Evolutionary conservation across 1,140 invertebrate species (phyloP).

Genomic region (Lordiphosa mommai): DNA sequence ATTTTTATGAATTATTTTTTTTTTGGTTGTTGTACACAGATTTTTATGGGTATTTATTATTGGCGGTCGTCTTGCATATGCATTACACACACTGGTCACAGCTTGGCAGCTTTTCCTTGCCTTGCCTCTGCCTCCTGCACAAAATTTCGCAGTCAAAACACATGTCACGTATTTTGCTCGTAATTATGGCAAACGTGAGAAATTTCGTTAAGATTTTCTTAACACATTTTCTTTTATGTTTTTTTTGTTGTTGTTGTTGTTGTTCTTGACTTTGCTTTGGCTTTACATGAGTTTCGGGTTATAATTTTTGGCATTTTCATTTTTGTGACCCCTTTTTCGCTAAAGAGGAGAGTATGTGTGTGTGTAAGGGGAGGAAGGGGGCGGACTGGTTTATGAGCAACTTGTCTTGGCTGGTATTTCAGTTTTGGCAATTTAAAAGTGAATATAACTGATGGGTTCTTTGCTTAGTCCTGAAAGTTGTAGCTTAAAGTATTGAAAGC

Average conservation of each 20-base stretch:
- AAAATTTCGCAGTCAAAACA: constrained; percentile 71
- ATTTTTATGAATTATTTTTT: constrained; percentile 66
- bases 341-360: not conserved
- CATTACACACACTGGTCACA: constrained; percentile 21
- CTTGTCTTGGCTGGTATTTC: too few relatives aligned
- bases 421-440: too few relatives aligned
- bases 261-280: not conserved
- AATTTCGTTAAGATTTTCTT: constrained; percentile 78
- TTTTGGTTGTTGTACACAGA: constrained; percentile 38
- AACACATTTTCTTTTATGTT: constrained; percentile 51
- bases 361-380: too few relatives aligned
- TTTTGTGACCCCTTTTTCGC: constrained; percentile 12
- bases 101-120: not conserved
- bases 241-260: constrained; percentile 1
- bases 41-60: constrained; percentile 51
- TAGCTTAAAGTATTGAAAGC: too few relatives aligned
- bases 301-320: constrained; percentile 68
- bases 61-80: too few relatives aligned
- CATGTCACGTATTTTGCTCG: constrained; percentile 76
- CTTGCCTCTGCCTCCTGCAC: constrained; percentile 2
- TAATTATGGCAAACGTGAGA: constrained; percentile 79
- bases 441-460: constrained; percentile 3
- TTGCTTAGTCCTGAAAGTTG: too few relatives aligned
- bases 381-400: too few relatives aligned
- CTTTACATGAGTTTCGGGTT: not conserved